Percentiles rank a stretch among this genome's conserved stretches.
Conservation (phyloP, 2,888 invertebrate species). For the Xiphydria camelus region DNA sequence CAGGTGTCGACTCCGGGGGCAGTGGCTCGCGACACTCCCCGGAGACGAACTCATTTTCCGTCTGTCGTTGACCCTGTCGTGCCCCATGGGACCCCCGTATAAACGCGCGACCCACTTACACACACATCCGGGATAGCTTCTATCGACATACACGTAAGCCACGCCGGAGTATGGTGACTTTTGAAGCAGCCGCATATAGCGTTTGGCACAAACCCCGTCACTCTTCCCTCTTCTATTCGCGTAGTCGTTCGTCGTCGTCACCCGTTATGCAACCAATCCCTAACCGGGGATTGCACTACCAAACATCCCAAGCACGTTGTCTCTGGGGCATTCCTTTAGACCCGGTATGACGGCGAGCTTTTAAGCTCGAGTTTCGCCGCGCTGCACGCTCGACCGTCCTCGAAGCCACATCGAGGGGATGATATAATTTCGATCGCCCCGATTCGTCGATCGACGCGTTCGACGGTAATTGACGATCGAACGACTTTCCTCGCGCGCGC, state of each 20-base stretch:
- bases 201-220: constrained; percentile 43
- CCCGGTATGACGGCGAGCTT: constrained; percentile 32
- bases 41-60: too few relatives aligned
- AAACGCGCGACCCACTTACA: too few relatives aligned
- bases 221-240: constrained; percentile 41
- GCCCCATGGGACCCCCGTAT: constrained; percentile 17
- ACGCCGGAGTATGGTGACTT: constrained; percentile 31
- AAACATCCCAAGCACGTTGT: constrained; percentile 50
- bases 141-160: too few relatives aligned
- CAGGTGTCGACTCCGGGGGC: too few relatives aligned
- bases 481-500: too few relatives aligned
- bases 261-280: constrained; percentile 49
- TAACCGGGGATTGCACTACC: constrained; percentile 50
- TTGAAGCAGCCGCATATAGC: constrained; percentile 38
- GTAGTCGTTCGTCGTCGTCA: constrained; percentile 44
- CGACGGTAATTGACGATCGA: too few relatives aligned
- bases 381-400: not conserved
- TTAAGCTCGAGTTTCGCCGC: not conserved
- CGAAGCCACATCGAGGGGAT: not conserved
- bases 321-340: constrained; percentile 44
- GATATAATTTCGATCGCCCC: too few relatives aligned
- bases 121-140: too few relatives aligned
- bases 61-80: constrained; percentile 7
- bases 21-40: too few relatives aligned
- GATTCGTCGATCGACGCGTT: not conserved